phyloP scores from a whole-genome alignment of 2,888 invertebrate genomes.

The Enoplolaimus lenunculus region DNA sequence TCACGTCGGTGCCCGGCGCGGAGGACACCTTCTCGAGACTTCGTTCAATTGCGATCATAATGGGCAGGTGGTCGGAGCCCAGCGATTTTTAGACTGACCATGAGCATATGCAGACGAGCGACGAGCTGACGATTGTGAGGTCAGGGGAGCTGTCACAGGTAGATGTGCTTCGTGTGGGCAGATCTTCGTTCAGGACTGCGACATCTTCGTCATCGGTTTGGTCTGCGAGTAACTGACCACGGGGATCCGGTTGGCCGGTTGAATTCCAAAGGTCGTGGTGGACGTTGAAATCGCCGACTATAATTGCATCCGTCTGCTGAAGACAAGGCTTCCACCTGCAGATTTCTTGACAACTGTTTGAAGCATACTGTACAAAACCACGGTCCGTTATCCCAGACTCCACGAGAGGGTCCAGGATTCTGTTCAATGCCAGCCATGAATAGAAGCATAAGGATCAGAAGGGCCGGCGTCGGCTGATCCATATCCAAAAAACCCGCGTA shows the following conservation, averaged over 20 bases:
- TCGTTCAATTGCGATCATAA: background rate
- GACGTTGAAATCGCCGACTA: background rate
- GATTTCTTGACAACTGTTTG: background rate
- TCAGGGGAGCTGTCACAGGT: too few relatives aligned
- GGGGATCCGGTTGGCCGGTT: too few relatives aligned
- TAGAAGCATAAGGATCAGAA: background rate
- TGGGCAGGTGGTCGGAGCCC: background rate
- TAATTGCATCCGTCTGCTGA: background rate
- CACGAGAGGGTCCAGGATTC: background rate
- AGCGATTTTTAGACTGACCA: background rate
- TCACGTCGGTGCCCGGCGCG: background rate
- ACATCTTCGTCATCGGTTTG: too few relatives aligned
- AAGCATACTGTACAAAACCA: background rate
- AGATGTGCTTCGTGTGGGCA: too few relatives aligned
- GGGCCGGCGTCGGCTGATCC: background rate
- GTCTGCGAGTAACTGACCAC: too few relatives aligned
- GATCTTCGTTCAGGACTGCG: too few relatives aligned
- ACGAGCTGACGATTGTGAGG: background rate
- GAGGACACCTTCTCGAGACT: background rate
- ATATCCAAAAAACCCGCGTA: background rate
- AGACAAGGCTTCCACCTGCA: background rate
- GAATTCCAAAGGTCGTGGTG: background rate
- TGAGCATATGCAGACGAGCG: background rate
- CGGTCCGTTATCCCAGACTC: too few relatives aligned
- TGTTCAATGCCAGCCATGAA: background rate